These are phyloP conservation scores for Heteromurus nitidus DNA, from an alignment of 2,888 invertebrate genomes.

Conservation along the genomic window DNA sequence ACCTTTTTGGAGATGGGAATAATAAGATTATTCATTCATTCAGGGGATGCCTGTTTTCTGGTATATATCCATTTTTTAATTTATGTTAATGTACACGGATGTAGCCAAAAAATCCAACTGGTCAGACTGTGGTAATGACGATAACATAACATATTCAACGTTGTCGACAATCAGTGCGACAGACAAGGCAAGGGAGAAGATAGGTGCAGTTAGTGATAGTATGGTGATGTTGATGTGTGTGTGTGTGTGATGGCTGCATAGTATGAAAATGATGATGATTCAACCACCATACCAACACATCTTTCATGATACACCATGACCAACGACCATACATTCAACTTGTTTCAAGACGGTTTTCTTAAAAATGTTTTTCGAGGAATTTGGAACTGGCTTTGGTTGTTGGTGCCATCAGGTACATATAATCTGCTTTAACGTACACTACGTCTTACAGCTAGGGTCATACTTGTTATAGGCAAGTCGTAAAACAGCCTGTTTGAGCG, in stretches of 20 bases:
- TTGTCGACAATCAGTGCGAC: constrained; percentile 23
- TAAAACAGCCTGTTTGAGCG: constrained; percentile 34
- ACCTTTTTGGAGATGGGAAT: background rate
- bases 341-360: constrained; percentile 26
- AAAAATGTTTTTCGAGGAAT: constrained; percentile 43
- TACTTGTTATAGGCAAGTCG: constrained; percentile 41
- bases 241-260: background rate
- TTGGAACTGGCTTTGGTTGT: constrained; percentile 33
- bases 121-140: constrained; percentile 51
- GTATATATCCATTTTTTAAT: constrained; percentile 62
- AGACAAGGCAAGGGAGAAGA: too few species aligned
- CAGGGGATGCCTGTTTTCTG: constrained; percentile 29
- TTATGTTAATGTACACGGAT: constrained; percentile 67
- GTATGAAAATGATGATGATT: background rate
- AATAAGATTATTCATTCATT: constrained; percentile 61
- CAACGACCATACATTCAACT: constrained; percentile 13
- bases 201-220: constrained; percentile 9
- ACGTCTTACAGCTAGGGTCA: too few species aligned
- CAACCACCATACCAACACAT: background rate
- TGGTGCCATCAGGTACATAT: background rate
- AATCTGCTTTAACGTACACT: background rate
- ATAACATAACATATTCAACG: constrained; percentile 50
- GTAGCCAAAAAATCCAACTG: constrained; percentile 62
- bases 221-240: background rate
- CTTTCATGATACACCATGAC: background rate